These are phyloP conservation scores for Hirudinaria manillensis DNA, from an alignment of 2,888 invertebrate genomes.

Conservation along the genomic window DNA sequence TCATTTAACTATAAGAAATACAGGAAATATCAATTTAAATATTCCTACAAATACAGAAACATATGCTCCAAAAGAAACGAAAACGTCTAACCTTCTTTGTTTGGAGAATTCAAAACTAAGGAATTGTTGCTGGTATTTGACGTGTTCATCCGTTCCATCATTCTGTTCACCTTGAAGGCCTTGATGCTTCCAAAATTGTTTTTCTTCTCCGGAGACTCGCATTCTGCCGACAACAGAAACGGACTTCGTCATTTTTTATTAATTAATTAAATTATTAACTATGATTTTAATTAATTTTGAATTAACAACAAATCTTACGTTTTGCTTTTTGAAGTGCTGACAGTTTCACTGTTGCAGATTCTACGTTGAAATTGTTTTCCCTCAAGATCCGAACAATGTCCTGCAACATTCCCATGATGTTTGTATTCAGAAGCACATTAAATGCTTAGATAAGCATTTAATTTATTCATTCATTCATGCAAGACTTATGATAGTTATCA, in stretches of 20 bases:
- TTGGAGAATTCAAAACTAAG: not conserved
- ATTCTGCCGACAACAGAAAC: no score
- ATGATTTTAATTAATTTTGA: no score
- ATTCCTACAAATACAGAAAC: no score
- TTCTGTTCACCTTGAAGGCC: constrained; percentile 31
- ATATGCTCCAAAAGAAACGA: not conserved
- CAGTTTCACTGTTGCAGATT: constrained; percentile 20
- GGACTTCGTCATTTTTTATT: no score
- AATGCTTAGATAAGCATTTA: no score
- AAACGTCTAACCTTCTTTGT: constrained; percentile 2
- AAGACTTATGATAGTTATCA: no score
- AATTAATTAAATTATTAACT: no score
- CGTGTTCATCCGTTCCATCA: not conserved
- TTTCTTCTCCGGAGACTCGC: constrained; percentile 1
- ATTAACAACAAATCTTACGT: not conserved
- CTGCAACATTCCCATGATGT: not conserved
- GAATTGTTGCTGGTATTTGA: not conserved
- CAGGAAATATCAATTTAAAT: no score
- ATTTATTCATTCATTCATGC: no score
- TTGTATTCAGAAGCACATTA: no score
- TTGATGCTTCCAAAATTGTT: constrained; percentile 40
- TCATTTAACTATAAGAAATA: no score
- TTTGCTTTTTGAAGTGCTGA: constrained; percentile 1
- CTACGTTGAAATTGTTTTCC: constrained; percentile 30
- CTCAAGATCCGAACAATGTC: constrained; percentile 22